Conservation (phyloP, 2,113 vertebrate genomes). For the Hylia prasina region DNA sequence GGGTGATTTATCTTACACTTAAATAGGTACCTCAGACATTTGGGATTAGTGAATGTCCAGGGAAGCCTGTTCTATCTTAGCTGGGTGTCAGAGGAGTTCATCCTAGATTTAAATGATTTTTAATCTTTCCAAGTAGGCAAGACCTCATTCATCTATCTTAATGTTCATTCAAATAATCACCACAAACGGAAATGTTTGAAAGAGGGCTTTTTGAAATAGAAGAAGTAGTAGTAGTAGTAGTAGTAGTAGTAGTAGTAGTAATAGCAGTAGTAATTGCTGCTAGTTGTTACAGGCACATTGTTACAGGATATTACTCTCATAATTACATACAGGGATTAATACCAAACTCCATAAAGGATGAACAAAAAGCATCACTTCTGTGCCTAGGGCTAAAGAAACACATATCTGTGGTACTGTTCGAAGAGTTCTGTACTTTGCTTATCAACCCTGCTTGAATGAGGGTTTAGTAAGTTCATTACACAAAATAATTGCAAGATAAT, state of each 20-base stretch:
- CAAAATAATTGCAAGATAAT: neutral
- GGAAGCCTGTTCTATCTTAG: neutral
- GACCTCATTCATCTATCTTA: neutral
- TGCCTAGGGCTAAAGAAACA: neutral
- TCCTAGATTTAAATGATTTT: neutral
- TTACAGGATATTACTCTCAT: neutral
- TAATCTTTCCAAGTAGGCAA: neutral
- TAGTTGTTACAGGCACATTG: neutral
- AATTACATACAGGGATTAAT: neutral
- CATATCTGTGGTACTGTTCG: neutral
- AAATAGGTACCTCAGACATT: neutral
- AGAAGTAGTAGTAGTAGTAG: neutral
- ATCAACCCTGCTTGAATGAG: neutral
- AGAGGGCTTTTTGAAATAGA: fast-evolving
- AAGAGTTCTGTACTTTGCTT: neutral
- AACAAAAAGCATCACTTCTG: neutral
- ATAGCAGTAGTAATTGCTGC: neutral
- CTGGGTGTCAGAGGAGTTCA: neutral
- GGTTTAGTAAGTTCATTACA: neutral
- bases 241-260: neutral
- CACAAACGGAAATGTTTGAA: neutral
- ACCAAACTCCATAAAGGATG: neutral
- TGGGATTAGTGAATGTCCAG: neutral
- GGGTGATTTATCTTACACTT: neutral
- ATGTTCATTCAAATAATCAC: neutral